phyloP scores from a whole-genome alignment of 2,797 vertebrate species.

The Takifugu ocellatus region DNA sequence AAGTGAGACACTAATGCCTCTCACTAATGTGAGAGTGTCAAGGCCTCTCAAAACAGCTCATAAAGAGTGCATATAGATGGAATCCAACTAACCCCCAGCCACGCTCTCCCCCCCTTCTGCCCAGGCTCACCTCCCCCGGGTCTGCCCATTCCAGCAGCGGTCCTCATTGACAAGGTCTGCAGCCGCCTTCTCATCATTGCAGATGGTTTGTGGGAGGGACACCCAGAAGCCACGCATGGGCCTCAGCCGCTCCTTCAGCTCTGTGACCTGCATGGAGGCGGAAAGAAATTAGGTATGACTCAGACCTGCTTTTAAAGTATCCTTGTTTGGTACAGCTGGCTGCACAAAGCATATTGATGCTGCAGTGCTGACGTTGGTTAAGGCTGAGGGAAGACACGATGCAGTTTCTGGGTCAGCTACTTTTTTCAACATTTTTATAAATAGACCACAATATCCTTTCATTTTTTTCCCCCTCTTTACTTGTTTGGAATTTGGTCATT shows the following conservation, averaged over 20 bases:
- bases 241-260: constrained; percentile 82
- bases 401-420: constrained; percentile 21
- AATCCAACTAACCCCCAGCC: constrained; percentile 16
- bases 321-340: constrained; percentile 46
- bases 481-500: background rate
- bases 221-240: constrained; percentile 87
- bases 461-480: background rate
- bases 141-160: constrained; percentile 88
- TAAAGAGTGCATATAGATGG: too few species aligned
- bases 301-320: constrained; percentile 48
- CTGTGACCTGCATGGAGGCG: constrained; percentile 77
- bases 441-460: constrained; percentile 22
- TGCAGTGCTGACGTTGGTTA: constrained; percentile 25
- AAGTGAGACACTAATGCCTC: background rate
- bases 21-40: too few species aligned
- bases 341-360: constrained; percentile 38
- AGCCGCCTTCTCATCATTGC: constrained; percentile 81
- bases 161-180: constrained; percentile 83
- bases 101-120: constrained; percentile 7
- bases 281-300: constrained; percentile 53
- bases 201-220: constrained; percentile 83
- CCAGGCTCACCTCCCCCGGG: constrained; percentile 79
- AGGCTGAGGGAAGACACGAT: constrained; percentile 28
- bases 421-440: constrained; percentile 26
- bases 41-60: too few species aligned